Conservation (phyloP, 2,888 invertebrate species). For the Acanthococcus lagerstroemiae region DNA sequence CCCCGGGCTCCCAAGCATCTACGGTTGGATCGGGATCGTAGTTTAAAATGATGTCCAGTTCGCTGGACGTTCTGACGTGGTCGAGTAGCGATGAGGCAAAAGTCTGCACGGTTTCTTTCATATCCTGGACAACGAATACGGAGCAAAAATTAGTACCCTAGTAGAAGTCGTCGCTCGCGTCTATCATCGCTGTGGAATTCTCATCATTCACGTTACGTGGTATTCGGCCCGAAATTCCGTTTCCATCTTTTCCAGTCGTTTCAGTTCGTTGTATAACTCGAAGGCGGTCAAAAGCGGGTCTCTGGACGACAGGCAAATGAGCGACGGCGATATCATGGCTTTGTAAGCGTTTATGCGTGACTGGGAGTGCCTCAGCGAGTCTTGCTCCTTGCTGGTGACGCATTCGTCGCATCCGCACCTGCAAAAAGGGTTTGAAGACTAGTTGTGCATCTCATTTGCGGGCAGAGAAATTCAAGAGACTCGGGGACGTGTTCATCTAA, state of each 20-base stretch:
- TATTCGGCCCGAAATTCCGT: slow-evolving; percentile 90
- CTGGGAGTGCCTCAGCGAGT: slow-evolving; percentile 81
- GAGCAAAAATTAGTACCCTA: too few relatives aligned
- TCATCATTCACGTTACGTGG: slow-evolving; percentile 51
- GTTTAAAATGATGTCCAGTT: slow-evolving; percentile 90
- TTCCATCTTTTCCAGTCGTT: slow-evolving; percentile 79
- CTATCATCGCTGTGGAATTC: too few relatives aligned
- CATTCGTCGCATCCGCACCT: slow-evolving; percentile 94
- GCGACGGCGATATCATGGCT: slow-evolving; percentile 80
- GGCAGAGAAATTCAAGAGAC: not conserved
- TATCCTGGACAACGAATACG: slow-evolving; percentile 52
- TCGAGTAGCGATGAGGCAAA: slow-evolving; percentile 84
- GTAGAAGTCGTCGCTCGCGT: too few relatives aligned
- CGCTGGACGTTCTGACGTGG: slow-evolving; percentile 84
- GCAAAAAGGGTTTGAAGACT: too few relatives aligned
- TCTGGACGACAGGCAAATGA: slow-evolving; percentile 83
- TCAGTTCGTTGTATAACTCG: slow-evolving; percentile 86
- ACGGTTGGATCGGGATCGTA: slow-evolving; percentile 62
- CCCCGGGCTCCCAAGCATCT: slow-evolving; percentile 75
- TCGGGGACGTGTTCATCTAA: not conserved
- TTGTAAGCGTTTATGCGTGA: slow-evolving; percentile 91
- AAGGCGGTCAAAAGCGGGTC: slow-evolving; percentile 92
- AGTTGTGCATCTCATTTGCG: too few relatives aligned
- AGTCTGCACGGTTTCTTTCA: slow-evolving; percentile 66
- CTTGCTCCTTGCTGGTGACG: slow-evolving; percentile 66